Evolutionary conservation across 2,888 invertebrate species (phyloP).

Genomic region (Acrocyrtus sp.): DNA sequence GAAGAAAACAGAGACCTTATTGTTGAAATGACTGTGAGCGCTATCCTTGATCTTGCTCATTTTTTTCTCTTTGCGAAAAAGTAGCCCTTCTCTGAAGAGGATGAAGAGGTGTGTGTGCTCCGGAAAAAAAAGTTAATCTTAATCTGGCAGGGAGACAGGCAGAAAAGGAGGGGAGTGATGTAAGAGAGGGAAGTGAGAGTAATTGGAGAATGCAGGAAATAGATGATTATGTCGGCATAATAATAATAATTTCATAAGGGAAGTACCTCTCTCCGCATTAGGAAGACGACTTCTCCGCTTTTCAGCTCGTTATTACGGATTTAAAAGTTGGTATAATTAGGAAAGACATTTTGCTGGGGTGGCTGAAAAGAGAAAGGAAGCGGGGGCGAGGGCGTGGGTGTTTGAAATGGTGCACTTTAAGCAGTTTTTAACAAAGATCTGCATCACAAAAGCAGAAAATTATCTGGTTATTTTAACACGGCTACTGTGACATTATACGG

Average conservation of each 20-base stretch:
- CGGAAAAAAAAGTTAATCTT: neutral
- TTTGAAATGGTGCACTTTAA: too few relatives aligned
- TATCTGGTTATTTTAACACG: too few relatives aligned
- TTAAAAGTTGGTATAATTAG: too few relatives aligned
- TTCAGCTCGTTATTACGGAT: neutral
- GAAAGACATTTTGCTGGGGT: too few relatives aligned
- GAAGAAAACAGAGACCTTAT: too few relatives aligned
- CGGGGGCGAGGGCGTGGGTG: too few relatives aligned
- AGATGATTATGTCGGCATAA: constrained; percentile 16
- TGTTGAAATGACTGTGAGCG: neutral
- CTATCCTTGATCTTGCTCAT: neutral
- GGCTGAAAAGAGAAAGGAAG: too few relatives aligned
- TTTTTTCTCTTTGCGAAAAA: neutral
- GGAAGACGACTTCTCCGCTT: neutral
- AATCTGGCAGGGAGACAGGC: too few relatives aligned
- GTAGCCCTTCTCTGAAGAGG: neutral
- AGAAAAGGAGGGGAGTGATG: neutral
- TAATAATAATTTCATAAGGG: neutral
- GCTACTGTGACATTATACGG: too few relatives aligned
- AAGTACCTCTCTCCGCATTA: neutral
- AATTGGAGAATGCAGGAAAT: neutral
- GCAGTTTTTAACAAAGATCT: too few relatives aligned
- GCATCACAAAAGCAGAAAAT: too few relatives aligned
- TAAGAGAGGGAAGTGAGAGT: neutral
- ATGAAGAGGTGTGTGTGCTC: neutral